Base-by-base conservation (phyloP, 2,113 vertebrate genomes). In the Archocentrus centrarchus region DNA sequence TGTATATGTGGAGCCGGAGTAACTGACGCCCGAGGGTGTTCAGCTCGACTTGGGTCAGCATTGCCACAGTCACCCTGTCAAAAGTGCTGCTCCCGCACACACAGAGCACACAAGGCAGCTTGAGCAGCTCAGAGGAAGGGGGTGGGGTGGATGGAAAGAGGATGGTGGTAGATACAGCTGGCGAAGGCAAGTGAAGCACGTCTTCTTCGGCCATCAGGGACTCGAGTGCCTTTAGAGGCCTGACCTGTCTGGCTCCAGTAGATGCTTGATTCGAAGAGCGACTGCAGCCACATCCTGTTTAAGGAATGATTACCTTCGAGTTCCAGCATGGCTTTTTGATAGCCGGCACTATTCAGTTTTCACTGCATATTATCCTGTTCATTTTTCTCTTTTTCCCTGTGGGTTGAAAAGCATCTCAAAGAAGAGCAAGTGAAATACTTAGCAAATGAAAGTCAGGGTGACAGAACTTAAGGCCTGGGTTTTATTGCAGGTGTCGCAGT, bases 41-140 rank as follows among this genome's bases (percentile, higher is more conserved):
- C 66, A 77, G 84, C 90, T 90, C 53, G 37, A 92, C 90, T 92
- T 13, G 62, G 91, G 93, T 87, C 89, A 73, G 90, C 88, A 20
- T 84, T 58, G 57, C 73, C 75, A 80, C 89, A 89, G 90, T 94
- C 89, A 58, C 87, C 91, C 93, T 93, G 93, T 95, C 94, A 93
- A 82, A 93, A 86, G 87, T 59, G 85, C 88, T 83, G 88, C 82
- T 85, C 85, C 64, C 22, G 53, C 88, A 79, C 82, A 88, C 82
- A 58, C 81, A 82, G 80, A 76, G 83, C 90, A 83, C 87, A 73
- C 37, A 83, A 89, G 93, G 88, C 85, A 92, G 88, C 83, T 63
- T 80, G 50, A 7, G 66, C 81, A 35, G 68, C 84, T 79, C 66
- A 10, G 66, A 58, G 81, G 37, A 15, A 66, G 85, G 37, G 41